Conservation (phyloP, 2,888 invertebrate genomes). For the Scaptomyza caliginosa region DNA sequence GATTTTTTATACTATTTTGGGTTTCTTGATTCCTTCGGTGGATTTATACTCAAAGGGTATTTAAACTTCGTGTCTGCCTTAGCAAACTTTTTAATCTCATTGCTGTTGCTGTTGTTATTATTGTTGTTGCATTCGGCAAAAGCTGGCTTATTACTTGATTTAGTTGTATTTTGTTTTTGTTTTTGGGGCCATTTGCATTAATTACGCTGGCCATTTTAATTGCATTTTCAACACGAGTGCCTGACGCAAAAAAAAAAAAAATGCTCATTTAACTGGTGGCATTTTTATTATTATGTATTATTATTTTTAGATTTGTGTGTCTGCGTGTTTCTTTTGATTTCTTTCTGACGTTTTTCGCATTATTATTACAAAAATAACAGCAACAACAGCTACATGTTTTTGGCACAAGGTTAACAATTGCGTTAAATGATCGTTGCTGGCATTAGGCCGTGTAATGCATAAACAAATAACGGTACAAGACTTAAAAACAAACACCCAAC, state of each 20-base stretch:
- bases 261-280: constrained; percentile 59
- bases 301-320: constrained; percentile 55
- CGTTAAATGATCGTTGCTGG: constrained; percentile 57
- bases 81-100: too few species aligned
- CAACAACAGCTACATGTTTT: constrained; percentile 46
- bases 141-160: constrained; percentile 37
- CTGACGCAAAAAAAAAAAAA: constrained; percentile 43
- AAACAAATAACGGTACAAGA: constrained; percentile 56
- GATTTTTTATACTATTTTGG: constrained; percentile 8
- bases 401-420: constrained; percentile 78
- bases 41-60: neutral
- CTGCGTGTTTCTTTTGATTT: constrained; percentile 35
- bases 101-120: neutral
- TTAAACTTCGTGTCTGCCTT: neutral
- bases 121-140: neutral
- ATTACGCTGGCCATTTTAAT: constrained; percentile 66
- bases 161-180: constrained; percentile 69
- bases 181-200: constrained; percentile 70
- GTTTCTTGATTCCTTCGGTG: neutral
- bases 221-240: constrained; percentile 69
- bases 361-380: constrained; percentile 57
- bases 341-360: constrained; percentile 49
- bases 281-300: constrained; percentile 25
- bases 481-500: constrained; percentile 41
- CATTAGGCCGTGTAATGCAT: constrained; percentile 59